Evolutionary conservation across 2,797 vertebrate genomes (phyloP), one percentile per base, ranked within the genome.

Genomic region (Euthynnus affinis): DNA sequence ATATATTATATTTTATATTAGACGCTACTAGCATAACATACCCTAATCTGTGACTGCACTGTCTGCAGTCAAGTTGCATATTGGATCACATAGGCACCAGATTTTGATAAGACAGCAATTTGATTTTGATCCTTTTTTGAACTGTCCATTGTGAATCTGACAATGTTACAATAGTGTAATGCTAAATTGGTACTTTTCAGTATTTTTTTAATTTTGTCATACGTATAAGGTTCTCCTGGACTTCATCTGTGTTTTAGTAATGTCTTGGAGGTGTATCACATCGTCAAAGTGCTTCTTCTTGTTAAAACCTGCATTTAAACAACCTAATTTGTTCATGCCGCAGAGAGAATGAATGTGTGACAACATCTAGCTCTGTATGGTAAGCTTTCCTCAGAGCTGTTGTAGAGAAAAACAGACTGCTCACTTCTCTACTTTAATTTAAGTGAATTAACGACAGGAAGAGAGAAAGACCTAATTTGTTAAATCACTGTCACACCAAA

Each of bases 401-500:
- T 4, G 10, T 5, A 9, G 25, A 9, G 25, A 1, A 0, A 32
- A 32, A 32, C 29, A 32, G 12, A n/a, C 29, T 32, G 15, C 18
- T 37, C 27, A 29, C 27, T 29, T 29, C n/a, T 32, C 15, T 0
- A 3, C 51, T 49, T 49, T 20, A 49, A 20, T 49, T 49, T 20
- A 49, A 49, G 46, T 49, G 3, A 20, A 49, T 49, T 20, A 72
- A 53, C 9, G 0, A 22, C 42, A 53, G 40, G 20, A 32, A 61
- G 62, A 55, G 7, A 44, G 18, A 12, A 22, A n/a, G 34, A 2
- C 18, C 15, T 20, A 14, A n/a, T 52, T 29, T 40, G 48, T 25
- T 55, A 53, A 53, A 55, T 48, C n/a, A 49, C 48, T 29, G 51
- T 65, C 73, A 46, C 61, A 67, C 18, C 14, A 12, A 27, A 72